Conservation (phyloP, 2,888 invertebrate species). For the Nasonovia ribisnigri region DNA sequence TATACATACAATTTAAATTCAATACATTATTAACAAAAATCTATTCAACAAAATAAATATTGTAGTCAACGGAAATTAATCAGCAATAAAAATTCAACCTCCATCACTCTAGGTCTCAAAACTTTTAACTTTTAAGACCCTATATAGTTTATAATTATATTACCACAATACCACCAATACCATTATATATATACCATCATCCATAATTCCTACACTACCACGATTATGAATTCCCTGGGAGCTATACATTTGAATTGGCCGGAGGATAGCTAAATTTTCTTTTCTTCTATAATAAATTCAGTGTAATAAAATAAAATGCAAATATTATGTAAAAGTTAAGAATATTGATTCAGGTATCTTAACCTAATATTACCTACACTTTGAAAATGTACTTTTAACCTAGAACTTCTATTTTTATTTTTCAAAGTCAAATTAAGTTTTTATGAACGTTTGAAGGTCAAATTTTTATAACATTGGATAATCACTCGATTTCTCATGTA, state of each 20-base stretch:
- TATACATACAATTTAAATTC: neutral
- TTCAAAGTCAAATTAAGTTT: no score
- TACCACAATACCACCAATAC: neutral
- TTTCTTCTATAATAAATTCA: neutral
- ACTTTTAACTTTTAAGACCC: neutral
- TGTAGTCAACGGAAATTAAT: neutral
- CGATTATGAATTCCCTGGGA: no score
- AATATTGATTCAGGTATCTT: neutral
- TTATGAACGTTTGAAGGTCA: no score
- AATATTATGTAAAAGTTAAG: neutral
- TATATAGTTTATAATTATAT: neutral
- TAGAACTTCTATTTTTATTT: neutral
- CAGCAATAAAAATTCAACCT: neutral
- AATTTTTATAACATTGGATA: no score
- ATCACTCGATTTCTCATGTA: no score
- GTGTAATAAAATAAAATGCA: neutral
- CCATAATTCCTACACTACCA: no score
- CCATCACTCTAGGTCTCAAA: neutral
- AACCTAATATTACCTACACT: neutral
- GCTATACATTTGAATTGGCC: no score
- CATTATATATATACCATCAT: no score
- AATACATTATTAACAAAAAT: neutral
- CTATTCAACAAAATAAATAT: neutral
- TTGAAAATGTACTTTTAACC: neutral
- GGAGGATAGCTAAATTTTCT: neutral